Evolutionary conservation across 2,888 invertebrate species (phyloP), one percentile per base, ranked within the genome.

Genomic region (Drosophila subquinaria): DNA sequence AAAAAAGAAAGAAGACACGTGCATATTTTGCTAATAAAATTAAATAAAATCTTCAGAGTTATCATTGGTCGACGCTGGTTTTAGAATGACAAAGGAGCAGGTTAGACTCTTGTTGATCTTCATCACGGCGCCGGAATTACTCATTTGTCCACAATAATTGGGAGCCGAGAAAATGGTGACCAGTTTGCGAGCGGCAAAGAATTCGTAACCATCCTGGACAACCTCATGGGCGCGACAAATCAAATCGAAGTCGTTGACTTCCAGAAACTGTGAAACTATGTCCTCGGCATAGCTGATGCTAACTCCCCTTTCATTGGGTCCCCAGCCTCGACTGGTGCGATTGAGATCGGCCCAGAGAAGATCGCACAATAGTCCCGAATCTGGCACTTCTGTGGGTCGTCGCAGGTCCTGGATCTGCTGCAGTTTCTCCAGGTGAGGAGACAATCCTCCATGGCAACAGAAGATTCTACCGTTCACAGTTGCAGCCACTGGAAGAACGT

Each of bases 141-240:
- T 96, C 90, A 96, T 96, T 91, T 96, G 95, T 0, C 78, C 78
- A 15, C 81, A 83, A 17, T 83, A 81, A 27, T 98, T 97, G 42
- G 97, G 97, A 43, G 97, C 97, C 68, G 96, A 96, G 93, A 97
- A 97, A 57, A 97, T 92, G 38, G 96, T 97, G 55, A 98, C 97
- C 83, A 99, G 94, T 91, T 98, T 98, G 76, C 98, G 94, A 93
- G 98, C 98, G 60, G 98, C 98, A 93, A 97, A 97, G 93, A 97
- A 97, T 93, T 98, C 98, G 92, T 99, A 99, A 1, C 98, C 98
- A 93, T 98, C 98, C 93, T 98, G 98, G 0, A 98, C 98, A 60
- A 98, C 98, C 95, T 99, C 98, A 94, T 99, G 99, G 79, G 98
- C 99, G 90, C 99, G 96, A 94, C 98, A 99, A 93, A 99, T 98